phyloP scores from a whole-genome alignment of 2,797 vertebrate genomes.

The Limosa lapponica region DNA sequence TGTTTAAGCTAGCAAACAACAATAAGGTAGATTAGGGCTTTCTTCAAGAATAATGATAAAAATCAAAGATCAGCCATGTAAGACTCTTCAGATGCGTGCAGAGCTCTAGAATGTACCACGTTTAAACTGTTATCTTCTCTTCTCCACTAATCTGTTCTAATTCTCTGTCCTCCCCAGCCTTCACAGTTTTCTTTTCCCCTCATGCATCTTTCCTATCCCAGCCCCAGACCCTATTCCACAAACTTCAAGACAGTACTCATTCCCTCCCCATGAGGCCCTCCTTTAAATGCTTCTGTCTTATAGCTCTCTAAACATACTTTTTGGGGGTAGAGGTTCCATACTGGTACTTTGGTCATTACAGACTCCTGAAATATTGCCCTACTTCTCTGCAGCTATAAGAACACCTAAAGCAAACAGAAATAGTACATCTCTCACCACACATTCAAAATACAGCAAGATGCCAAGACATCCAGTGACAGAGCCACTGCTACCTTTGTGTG shows the following conservation, averaged over 20 bases:
- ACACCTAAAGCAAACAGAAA: not conserved
- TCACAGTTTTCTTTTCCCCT: not conserved
- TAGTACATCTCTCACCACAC: not conserved
- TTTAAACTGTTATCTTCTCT: not conserved
- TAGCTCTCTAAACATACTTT: not conserved
- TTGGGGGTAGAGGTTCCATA: not conserved
- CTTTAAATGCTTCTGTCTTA: not conserved
- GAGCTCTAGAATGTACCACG: not conserved
- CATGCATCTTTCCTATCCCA: not conserved
- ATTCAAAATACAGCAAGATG: not conserved
- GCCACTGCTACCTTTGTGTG: rapidly evolving
- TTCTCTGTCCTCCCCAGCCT: not conserved
- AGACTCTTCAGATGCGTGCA: not conserved
- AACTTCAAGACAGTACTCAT: not conserved
- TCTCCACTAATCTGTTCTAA: not conserved
- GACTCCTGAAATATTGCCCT: not conserved
- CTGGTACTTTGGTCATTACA: not conserved
- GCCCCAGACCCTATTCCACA: not conserved
- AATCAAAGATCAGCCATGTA: not conserved
- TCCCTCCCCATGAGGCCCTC: not conserved
- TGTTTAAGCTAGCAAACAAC: not conserved
- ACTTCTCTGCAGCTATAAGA: not conserved
- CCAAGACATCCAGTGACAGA: not conserved
- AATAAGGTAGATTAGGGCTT: not conserved
- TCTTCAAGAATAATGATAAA: not conserved